Base-by-base conservation (phyloP, 1,140 invertebrate genomes). In the Brachionus angularis region DNA sequence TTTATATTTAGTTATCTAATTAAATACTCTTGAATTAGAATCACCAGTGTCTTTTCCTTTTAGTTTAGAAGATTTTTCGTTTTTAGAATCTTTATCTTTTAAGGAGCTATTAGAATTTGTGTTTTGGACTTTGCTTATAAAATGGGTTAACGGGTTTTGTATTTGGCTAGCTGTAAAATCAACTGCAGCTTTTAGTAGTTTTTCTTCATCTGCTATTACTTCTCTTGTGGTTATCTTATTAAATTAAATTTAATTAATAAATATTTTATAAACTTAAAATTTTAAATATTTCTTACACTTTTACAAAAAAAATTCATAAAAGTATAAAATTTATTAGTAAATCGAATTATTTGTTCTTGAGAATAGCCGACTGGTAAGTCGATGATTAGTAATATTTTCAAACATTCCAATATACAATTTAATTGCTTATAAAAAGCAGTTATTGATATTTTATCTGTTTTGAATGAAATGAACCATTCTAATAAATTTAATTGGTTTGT, bases 381-480 rank as follows among this genome's bases (percentile, higher is more conserved):
- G 21, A 67, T 49, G 34, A 67, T 50, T n/a, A 67, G 16, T 27
- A 67, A 21, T 21, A 46, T 47, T 36, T 50, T 67, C 8, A 67
- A 33, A 12, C 42, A 46, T n/a, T 67, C 62, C 8, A 67, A 27
- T 0, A 67, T 27, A 67, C 42, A 67, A 31, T 46, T 67, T 36
- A 67, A 21, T 31, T 67, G 62, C 21, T 67, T 67, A 50, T 67
- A 67, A 8, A 67, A 67, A 21, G 42, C 33, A 4, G 33, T 27
- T 14, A 67, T 67, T 27, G 62, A 67, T 3, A 27, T 50, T 50
- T 67, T 27, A 34, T 67, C 62, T 5, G 42, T n/a, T 25, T 67
- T 67, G 62, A 67, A 67, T 10, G 62, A 67, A 23, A 67, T 67
- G 25, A 67, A 67, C 62, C 62, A 67, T 36, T 67, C 62, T 7